Conservation (phyloP, 2,888 invertebrate genomes). For the Dryococelus australis region DNA sequence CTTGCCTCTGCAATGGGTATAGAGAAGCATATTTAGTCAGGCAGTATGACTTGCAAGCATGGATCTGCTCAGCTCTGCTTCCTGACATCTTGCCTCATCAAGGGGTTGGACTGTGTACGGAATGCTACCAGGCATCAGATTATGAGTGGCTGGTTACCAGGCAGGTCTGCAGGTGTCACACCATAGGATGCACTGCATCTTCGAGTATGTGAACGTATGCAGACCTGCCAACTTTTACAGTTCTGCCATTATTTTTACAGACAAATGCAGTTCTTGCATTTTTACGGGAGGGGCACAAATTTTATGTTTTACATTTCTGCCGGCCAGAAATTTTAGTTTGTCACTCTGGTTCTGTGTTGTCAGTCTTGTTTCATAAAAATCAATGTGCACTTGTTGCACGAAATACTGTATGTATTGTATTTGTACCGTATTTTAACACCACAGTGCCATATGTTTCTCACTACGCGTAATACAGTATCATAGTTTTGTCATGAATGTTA, state of each 20-base stretch:
- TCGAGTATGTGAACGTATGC: not conserved
- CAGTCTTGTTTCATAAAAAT: not conserved
- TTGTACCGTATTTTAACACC: not conserved
- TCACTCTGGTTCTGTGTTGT: not conserved
- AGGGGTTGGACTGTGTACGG: too few relatives aligned
- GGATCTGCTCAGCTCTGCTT: too few relatives aligned
- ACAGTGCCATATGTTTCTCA: not conserved
- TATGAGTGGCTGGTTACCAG: too few relatives aligned
- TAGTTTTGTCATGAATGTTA: not conserved
- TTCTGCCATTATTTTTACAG: not conserved
- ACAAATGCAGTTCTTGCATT: not conserved
- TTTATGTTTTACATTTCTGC: not conserved
- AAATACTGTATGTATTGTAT: not conserved
- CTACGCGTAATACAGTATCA: not conserved
- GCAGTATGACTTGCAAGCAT: too few relatives aligned
- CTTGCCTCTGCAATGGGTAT: too few relatives aligned
- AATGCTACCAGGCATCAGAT: too few relatives aligned
- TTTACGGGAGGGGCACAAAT: not conserved
- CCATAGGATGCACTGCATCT: too few relatives aligned
- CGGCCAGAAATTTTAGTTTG: not conserved
- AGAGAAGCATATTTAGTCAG: too few relatives aligned
- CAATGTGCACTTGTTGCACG: not conserved
- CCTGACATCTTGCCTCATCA: too few relatives aligned
- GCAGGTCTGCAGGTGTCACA: too few relatives aligned
- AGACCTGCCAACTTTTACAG: not conserved